phyloP scores from a whole-genome alignment of 2,113 vertebrate species.

The Hyperoodon ampullatus region DNA sequence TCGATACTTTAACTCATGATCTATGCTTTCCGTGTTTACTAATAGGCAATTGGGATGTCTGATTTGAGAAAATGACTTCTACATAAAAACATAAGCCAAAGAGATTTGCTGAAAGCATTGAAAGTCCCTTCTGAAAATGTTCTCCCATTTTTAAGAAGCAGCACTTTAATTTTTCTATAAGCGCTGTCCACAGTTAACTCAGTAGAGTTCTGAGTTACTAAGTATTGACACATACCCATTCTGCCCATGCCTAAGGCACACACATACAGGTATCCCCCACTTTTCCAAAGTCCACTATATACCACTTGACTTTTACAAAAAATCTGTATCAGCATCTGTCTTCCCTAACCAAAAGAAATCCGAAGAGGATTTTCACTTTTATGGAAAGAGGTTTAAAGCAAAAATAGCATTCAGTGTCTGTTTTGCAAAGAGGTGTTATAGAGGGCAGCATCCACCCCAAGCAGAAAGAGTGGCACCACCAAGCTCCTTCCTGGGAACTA shows the following conservation, averaged over 20 bases:
- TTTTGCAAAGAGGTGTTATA: neutral
- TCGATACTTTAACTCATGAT: conserved; percentile 88
- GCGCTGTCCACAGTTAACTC: neutral
- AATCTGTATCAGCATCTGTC: neutral
- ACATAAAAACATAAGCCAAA: conserved; percentile 71
- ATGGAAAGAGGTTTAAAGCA: neutral
- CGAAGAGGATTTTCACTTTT: neutral
- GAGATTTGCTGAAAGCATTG: conserved; percentile 71
- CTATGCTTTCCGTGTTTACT: conserved; percentile 84
- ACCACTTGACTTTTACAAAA: neutral
- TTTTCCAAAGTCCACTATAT: neutral
- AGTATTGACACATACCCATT: neutral
- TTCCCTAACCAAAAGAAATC: neutral
- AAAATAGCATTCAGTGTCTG: neutral
- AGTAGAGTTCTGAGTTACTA: neutral
- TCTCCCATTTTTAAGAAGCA: neutral
- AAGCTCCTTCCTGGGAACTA: neutral
- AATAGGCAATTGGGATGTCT: conserved; percentile 76
- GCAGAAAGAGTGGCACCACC: neutral
- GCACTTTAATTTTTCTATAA: neutral
- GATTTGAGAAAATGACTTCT: conserved; percentile 75
- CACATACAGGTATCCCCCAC: neutral
- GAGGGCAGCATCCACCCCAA: neutral
- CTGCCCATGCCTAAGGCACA: neutral
- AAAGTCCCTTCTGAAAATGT: conserved; percentile 59